Base-by-base conservation (phyloP, 2,888 invertebrate genomes). In the Diaperis boleti region DNA sequence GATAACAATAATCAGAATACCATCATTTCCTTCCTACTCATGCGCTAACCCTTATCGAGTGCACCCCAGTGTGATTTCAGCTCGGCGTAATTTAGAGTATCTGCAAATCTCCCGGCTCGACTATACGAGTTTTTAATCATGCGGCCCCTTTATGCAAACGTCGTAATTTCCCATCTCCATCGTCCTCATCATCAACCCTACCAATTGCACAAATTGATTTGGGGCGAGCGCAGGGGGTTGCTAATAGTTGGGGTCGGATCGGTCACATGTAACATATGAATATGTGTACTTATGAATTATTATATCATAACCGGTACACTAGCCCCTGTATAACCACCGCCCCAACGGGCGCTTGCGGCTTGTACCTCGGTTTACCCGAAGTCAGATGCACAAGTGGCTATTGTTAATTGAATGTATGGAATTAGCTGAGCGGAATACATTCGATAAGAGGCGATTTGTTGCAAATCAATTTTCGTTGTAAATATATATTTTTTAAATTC, bases 341-440 rank as follows among this genome's bases (percentile, higher is more conserved):
- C 20, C 15, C 22, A 41, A 26, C 17, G 50, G 45, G 55, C 18
- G 26, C 20, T 8, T 59, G 29, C 20, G 22, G 35, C 10, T 2
- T 13, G 13, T 15, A 33, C 56, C 45, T 33, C 54, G 49, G 78
- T 78, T 26, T 78, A 76, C 71, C 72, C 73, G 65, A 78, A 81
- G 80, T 80, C 81, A 80, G 79, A 79, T 80, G 80, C 75, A 77
- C 79, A 81, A 81, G 81, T 81, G 81, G 77, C 76, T 74, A 72
- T 13, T 42, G 31, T 59, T 49, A 59, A 59, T 59, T 17, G 37
- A 26, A 26, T 47, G 49, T 50, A 26, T 49, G 50, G 59, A 59
- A 41, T 59, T 49, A 59, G 49, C 37, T 11, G 41, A 50, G 37
- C 37, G 49, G 59, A 59, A 50, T 41, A 15, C 39, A 45, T 13